Conservation (phyloP, 2,113 vertebrate species). For the Gila orcuttii region DNA sequence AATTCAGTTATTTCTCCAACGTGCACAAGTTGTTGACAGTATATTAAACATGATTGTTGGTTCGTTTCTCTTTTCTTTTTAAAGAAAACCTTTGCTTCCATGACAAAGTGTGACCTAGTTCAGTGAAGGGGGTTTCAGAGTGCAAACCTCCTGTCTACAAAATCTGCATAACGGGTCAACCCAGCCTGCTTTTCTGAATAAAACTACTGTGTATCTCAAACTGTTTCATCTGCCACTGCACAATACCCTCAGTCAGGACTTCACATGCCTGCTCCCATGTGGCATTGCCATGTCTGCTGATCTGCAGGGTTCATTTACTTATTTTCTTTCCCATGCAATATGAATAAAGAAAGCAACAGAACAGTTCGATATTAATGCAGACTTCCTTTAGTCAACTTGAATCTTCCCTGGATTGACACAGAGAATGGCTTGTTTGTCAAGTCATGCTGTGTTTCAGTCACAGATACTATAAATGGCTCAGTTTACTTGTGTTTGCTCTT, state of each 20-base stretch:
- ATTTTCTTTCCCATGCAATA: slow-evolving; percentile 3
- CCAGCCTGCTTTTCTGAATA: slow-evolving; percentile 60
- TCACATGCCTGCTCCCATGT: slow-evolving; percentile 16
- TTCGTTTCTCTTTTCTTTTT: not conserved
- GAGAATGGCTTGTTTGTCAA: not conserved
- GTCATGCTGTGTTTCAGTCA: not conserved
- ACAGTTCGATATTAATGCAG: not conserved
- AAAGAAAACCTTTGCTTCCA: not conserved
- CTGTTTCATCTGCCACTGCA: slow-evolving; percentile 37
- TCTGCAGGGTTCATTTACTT: slow-evolving; percentile 8
- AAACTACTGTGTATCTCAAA: slow-evolving; percentile 48
- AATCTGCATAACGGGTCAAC: slow-evolving; percentile 48
- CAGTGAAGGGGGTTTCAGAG: slow-evolving; percentile 11
- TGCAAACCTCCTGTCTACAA: slow-evolving; percentile 22
- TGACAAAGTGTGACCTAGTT: slow-evolving; percentile 9
- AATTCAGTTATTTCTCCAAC: not conserved
- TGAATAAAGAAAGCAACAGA: not conserved
- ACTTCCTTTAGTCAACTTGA: not conserved
- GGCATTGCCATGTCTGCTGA: slow-evolving; percentile 22
- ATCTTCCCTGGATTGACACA: not conserved
- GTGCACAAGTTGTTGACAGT: not conserved
- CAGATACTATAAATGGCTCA: not conserved
- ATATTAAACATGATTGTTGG: not conserved
- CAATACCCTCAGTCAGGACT: slow-evolving; percentile 47
- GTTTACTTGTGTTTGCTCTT: not conserved